Evolutionary conservation across 2,888 invertebrate genomes (phyloP), one percentile per base, ranked within the genome.

Genomic region (Laothoe populi): DNA sequence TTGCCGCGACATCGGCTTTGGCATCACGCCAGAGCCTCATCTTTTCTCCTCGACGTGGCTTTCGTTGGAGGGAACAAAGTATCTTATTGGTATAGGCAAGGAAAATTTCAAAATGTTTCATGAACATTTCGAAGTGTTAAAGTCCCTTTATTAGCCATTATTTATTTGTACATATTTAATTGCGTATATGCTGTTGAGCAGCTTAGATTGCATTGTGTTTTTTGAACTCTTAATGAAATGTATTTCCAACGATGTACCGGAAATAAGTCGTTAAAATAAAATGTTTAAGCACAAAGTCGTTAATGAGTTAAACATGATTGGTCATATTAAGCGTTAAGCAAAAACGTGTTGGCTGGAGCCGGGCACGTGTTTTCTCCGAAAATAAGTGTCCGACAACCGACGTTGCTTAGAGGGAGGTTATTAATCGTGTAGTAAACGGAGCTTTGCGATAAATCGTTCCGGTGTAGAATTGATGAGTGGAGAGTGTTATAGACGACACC

Each of bases 1-100:
- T 83, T 78, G 84, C 87, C 85, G 87, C 90, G 90, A 89, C 91
- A 89, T 78, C 84, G 79, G 73, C 70, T 71, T 80, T 92, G 92
- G 91, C 90, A 70, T n/a, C 44, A 42, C 67, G 88, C 91, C 92
- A 92, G 79, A 70, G 74, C 79, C 82, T 84, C 84, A 82, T 87
- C 86, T 86, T 85, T 87, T 84, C 82, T 84, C 78, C 76, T 79
- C 73, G 77, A 77, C 80, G 83, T 85, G 82, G 86, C 86, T 88
- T 86, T 85, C 85, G 80, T 86, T 73, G 71, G 71, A 77, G 73
- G 76, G 73, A 73, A 81, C 71, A 76, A 73, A 53, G 45, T 46
- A 40, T 48, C 38, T 48, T 42, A 66, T 61, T 59, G 61, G 63
- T 42, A 62, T 61, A 66, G 60, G 63, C 59, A 61, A 64, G 60